Evolutionary conservation across 2,113 vertebrate genomes (phyloP).

Genomic region (Galbula dea): DNA sequence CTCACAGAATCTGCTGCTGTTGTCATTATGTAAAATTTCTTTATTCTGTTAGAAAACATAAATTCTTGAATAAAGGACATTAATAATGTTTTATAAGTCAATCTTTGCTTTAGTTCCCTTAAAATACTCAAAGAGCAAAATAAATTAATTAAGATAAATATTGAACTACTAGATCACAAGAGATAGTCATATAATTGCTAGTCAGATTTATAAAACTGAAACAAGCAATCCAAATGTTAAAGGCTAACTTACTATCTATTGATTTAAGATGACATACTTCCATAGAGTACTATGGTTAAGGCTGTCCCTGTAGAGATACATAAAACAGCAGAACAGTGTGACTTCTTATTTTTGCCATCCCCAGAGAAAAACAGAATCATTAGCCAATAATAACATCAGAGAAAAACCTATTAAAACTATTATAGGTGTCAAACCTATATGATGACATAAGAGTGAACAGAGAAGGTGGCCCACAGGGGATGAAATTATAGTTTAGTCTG

Average conservation of each 20-base stretch:
- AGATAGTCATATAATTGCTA: slow-evolving; percentile 3
- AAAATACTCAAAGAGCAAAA: not conserved
- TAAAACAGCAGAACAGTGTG: slow-evolving; percentile 16
- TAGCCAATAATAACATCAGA: slow-evolving; percentile 45
- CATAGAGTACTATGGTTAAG: not conserved
- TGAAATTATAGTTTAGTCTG: slow-evolving; percentile 61
- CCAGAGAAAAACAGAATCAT: slow-evolving; percentile 46
- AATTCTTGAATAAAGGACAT: not conserved
- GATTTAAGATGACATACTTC: slow-evolving; percentile 30
- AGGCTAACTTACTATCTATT: slow-evolving; percentile 28
- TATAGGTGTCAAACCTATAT: slow-evolving; percentile 48
- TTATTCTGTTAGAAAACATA: not conserved
- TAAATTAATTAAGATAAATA: slow-evolving; percentile 1
- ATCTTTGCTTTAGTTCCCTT: not conserved
- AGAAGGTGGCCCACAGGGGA: not conserved
- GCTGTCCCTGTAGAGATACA: not conserved
- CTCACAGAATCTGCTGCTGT: not conserved
- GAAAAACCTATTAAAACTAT: slow-evolving; percentile 47
- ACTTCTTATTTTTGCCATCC: slow-evolving; percentile 50
- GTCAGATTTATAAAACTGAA: slow-evolving; percentile 40
- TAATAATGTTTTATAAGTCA: not conserved
- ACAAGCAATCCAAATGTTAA: slow-evolving; percentile 32
- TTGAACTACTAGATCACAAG: not conserved
- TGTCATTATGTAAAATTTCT: not conserved
- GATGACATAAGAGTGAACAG: slow-evolving; percentile 3